Evolutionary conservation across 2,888 invertebrate species (phyloP), one percentile per base, ranked within the genome.

Genomic region (Drosophila conformis): DNA sequence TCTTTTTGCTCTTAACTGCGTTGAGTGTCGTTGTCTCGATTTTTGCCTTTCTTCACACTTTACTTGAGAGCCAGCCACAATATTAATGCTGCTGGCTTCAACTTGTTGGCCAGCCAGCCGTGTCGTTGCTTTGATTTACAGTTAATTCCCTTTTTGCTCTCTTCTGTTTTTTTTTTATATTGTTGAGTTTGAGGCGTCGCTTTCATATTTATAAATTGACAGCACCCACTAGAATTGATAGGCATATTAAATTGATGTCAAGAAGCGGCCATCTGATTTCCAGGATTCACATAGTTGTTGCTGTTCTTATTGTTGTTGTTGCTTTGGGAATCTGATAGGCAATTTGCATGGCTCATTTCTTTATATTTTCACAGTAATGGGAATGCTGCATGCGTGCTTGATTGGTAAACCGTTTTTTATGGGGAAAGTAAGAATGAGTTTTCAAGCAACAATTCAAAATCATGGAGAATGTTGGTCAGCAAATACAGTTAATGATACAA

Each of bases 161-260:
- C 21, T 6, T 31, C 60, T 33, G 29, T n/a, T 35, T 38, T 21
- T 61, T 21, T 27, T 15, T n/a, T 33, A 42, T 58, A 36, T 40
- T 46, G 31, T 53, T 35, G 31, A 48, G 67, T 71, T 67, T 64
- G 15, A 61, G 52, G 68, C 65, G 61, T 61, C 54, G 64, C 62
- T 72, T 76, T 78, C 62, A 62, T 68, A 64, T 78, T 71, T 70
- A 78, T 68, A 51, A 56, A 62, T 49, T 74, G 76, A 62, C 76
- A 75, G 64, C 70, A 27, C n/a, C 27, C 48, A 53, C 40, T 52
- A 52, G 54, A 65, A 81, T 77, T 78, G 68, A 81, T 78, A 65
- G 62, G 49, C 57, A 72, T 61, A 81, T 81, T 77, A 77, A 81
- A 81, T 76, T 72, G 77, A 78, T 78, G 78, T 80, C 71, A 67